A percentile compares a stretch with the other conserved stretches of the same genome.
phyloP scores from a whole-genome alignment of 2,113 vertebrate species.

The Petrocephalus microphthalmus region DNA sequence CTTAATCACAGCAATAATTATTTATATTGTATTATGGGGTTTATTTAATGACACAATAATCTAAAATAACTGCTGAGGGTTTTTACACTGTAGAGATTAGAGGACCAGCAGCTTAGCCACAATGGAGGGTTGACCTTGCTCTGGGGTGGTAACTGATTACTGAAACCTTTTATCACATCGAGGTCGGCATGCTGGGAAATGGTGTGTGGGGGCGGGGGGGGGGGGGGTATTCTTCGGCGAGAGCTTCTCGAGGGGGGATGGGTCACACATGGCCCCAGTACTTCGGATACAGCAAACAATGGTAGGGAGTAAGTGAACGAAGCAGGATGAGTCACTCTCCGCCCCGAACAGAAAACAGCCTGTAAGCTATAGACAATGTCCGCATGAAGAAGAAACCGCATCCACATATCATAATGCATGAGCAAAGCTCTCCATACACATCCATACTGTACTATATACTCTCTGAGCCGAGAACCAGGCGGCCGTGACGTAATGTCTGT shows the following conservation, averaged over 20 bases:
- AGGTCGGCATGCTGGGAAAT: not conserved
- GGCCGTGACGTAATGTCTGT: slow-evolving; percentile 53
- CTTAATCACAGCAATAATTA: slow-evolving; percentile 1
- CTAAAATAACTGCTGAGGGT: not conserved
- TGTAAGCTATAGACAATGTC: not conserved
- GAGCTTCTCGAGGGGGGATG: not conserved
- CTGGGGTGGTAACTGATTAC: slow-evolving; percentile 1
- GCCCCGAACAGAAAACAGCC: not conserved
- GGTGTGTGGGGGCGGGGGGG: not conserved
- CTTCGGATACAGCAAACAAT: not conserved
- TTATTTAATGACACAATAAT: not conserved
- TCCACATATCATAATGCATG: not conserved
- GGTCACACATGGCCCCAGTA: not conserved
- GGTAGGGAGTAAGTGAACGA: not conserved
- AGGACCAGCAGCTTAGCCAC: not conserved
- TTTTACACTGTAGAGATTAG: not conserved
- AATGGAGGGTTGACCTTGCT: not conserved
- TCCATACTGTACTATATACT: slow-evolving; percentile 27
- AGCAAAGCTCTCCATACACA: not conserved
- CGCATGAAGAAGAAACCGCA: not conserved
- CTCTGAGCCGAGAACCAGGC: slow-evolving; percentile 43
- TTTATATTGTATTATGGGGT: not conserved
- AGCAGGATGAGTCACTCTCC: not conserved
- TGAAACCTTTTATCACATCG: not conserved
- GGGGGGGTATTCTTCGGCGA: not conserved